phyloP scores from a whole-genome alignment of 2,888 invertebrate species.

The Nipponacmea schrenckii region DNA sequence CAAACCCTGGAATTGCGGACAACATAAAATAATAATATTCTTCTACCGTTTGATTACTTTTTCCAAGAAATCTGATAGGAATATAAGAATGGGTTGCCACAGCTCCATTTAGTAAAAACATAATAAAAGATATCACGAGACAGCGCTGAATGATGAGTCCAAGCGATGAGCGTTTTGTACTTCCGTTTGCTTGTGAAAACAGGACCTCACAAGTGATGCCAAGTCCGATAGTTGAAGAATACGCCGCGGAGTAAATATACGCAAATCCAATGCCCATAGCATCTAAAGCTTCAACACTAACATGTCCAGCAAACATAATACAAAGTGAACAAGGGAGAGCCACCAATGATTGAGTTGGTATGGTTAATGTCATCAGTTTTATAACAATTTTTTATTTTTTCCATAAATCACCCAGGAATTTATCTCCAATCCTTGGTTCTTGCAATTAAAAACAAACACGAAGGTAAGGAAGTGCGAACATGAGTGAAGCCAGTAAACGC shows the following conservation, averaged over 20 bases:
- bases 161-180: neutral
- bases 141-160: neutral
- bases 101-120: neutral
- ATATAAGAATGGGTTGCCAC: neutral
- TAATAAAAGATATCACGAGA: neutral
- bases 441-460: too few relatives aligned
- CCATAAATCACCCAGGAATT: too few relatives aligned
- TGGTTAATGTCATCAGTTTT: neutral
- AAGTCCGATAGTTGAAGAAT: neutral
- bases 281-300: neutral
- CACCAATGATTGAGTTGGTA: neutral
- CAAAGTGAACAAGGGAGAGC: neutral
- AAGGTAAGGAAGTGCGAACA: too few relatives aligned
- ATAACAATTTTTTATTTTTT: neutral
- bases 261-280: neutral
- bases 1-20: neutral
- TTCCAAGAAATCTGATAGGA: neutral
- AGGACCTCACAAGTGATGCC: neutral
- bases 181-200: neutral
- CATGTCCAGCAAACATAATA: neutral
- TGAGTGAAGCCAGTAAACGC: too few relatives aligned
- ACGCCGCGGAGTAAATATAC: neutral
- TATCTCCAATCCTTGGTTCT: too few relatives aligned
- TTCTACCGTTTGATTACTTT: neutral
- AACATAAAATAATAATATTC: neutral